A percentile compares a stretch with the other conserved stretches of the same genome.
Conservation (phyloP, 1,140 invertebrate genomes). For the Drosophila varians region DNA sequence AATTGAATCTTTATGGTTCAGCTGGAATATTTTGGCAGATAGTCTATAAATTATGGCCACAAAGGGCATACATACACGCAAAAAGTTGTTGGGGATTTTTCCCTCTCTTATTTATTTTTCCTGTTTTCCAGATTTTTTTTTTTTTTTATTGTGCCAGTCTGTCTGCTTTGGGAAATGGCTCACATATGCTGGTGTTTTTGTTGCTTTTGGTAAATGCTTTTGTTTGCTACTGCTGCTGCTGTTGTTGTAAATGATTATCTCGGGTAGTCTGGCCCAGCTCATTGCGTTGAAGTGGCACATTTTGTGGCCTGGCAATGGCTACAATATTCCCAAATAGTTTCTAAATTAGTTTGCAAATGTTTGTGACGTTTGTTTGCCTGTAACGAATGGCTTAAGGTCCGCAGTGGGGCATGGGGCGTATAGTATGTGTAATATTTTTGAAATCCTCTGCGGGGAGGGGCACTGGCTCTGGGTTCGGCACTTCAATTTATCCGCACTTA, state of each 20-base stretch:
- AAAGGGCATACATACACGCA: slow-evolving; percentile 64
- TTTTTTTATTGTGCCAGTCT: slow-evolving; percentile 14
- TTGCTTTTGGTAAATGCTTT: slow-evolving; percentile 21
- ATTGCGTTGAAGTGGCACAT: slow-evolving; percentile 67
- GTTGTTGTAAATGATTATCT: slow-evolving; percentile 72
- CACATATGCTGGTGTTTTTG: slow-evolving; percentile 36
- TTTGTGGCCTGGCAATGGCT: slow-evolving; percentile 52
- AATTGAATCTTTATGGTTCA: slow-evolving; percentile 82
- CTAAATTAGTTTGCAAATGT: slow-evolving; percentile 78
- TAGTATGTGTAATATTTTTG: slow-evolving; percentile 59
- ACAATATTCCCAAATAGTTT: slow-evolving; percentile 69
- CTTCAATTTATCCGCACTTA: slow-evolving; percentile 25
- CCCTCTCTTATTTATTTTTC: slow-evolving; percentile 9
- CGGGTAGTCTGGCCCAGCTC: slow-evolving; percentile 53
- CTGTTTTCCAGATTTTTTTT: slow-evolving; percentile 6
- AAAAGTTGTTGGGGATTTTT: slow-evolving; percentile 56
- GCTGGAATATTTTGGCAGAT: slow-evolving; percentile 82
- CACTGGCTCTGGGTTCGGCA: background rate
- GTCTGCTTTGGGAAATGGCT: slow-evolving; percentile 23
- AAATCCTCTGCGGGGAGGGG: background rate
- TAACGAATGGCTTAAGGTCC: slow-evolving; percentile 10
- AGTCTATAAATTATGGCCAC: slow-evolving; percentile 82
- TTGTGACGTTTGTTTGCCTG: slow-evolving; percentile 32
- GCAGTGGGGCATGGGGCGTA: slow-evolving; percentile 53
- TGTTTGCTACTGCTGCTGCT: slow-evolving; percentile 15